Percentiles rank a stretch among this genome's conserved stretches.
phyloP scores from a whole-genome alignment of 2,113 vertebrate species.

The Typhlomys cinereus region DNA sequence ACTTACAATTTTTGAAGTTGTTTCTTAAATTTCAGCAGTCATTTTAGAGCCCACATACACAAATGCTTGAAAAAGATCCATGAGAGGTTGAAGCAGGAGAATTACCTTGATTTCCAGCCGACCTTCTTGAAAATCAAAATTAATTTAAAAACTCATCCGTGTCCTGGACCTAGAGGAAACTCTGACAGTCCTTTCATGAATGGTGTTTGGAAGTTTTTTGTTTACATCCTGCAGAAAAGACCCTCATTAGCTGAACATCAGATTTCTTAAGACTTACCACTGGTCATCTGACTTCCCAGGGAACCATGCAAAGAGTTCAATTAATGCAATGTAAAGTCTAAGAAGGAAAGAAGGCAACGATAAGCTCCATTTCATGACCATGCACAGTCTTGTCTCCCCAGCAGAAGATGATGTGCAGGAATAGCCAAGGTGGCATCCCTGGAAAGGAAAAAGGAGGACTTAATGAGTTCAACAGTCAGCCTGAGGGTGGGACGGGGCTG shows the following conservation, averaged over 20 bases:
- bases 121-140: neutral
- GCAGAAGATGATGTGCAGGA: neutral
- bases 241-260: slow-evolving; percentile 39
- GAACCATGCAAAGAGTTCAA: slow-evolving; percentile 23
- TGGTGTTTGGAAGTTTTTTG: neutral
- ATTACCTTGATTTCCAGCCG: neutral
- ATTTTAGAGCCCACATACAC: neutral
- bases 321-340: slow-evolving; percentile 17
- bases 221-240: slow-evolving; percentile 41
- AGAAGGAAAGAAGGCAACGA: neutral
- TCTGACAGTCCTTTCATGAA: slow-evolving; percentile 32
- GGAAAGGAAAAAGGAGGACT: neutral
- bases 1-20: neutral
- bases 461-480: neutral
- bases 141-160: neutral
- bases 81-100: neutral
- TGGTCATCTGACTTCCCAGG: slow-evolving; percentile 51
- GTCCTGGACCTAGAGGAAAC: neutral
- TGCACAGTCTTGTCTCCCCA: neutral
- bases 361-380: neutral
- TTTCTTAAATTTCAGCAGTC: neutral
- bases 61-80: neutral
- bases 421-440: neutral
- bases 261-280: slow-evolving; percentile 31
- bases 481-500: neutral